Conservation (phyloP, 2,797 vertebrate genomes). For the Jordanella pulchra region DNA sequence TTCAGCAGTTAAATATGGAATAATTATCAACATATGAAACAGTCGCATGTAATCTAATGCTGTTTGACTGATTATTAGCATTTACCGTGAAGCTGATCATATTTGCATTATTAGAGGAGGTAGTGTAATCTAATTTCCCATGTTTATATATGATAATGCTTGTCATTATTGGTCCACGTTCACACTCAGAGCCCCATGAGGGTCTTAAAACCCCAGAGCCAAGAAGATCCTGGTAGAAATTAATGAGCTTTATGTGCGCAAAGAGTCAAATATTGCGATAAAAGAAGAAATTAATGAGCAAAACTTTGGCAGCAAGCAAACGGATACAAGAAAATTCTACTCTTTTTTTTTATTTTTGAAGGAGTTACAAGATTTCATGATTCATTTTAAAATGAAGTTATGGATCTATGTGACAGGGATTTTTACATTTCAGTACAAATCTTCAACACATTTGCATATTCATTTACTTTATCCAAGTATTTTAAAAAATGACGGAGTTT, state of each 20-base stretch:
- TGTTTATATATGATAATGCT: constrained; percentile 10
- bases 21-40: constrained; percentile 6
- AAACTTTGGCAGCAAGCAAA: background rate
- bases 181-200: constrained; percentile 5
- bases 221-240: constrained; percentile 1
- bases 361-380: background rate
- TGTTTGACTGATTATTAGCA: constrained; percentile 13
- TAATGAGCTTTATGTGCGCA: constrained; percentile 6
- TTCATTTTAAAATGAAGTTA: constrained; percentile 1
- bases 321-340: constrained; percentile 4
- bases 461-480: background rate
- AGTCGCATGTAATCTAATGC: background rate
- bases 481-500: background rate
- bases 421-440: constrained; percentile 1
- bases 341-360: background rate
- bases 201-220: background rate
- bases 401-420: background rate
- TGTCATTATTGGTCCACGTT: background rate
- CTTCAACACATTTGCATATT: background rate
- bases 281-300: constrained; percentile 1
- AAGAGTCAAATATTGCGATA: constrained; percentile 8
- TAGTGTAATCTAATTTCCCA: constrained; percentile 23
- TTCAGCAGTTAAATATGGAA: background rate
- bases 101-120: constrained; percentile 14
- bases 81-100: constrained; percentile 7